A percentile compares a stretch with the other conserved stretches of the same genome.
Conservation (phyloP, 2,797 vertebrate species). For the Todus mexicanus region DNA sequence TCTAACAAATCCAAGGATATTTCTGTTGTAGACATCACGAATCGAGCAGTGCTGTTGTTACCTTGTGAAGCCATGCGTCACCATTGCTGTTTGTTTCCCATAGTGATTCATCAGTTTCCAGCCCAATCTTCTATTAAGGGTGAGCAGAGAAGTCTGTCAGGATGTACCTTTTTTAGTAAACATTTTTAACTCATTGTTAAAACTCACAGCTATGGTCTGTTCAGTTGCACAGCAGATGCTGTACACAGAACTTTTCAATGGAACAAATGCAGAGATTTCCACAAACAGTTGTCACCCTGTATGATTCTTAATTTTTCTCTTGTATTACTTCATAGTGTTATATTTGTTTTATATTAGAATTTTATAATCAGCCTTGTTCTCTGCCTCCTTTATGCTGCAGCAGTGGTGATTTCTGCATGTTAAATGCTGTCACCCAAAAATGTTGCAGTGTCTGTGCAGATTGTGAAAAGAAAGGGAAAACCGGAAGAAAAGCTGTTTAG, state of each 20-base stretch:
- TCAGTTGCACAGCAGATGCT: not conserved
- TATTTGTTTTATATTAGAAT: not conserved
- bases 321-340: not conserved
- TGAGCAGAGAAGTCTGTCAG: conserved; percentile 38
- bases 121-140: conserved; percentile 23
- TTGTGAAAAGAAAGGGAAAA: not conserved
- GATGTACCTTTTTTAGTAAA: not conserved
- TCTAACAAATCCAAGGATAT: not conserved
- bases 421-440: not conserved
- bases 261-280: not conserved
- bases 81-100: conserved; percentile 39
- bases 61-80: conserved; percentile 10
- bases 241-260: not conserved
- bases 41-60: conserved; percentile 34
- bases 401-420: not conserved
- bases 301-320: not conserved
- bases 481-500: not conserved
- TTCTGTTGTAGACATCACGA: not conserved
- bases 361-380: not conserved
- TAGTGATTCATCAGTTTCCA: conserved; percentile 54
- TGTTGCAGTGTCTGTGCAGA: not conserved
- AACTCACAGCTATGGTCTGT: not conserved
- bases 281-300: not conserved
- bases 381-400: not conserved
- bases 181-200: not conserved